These are phyloP conservation scores for Platyrinchus mystaceus DNA, from an alignment of 2,797 vertebrate species.

Conservation along the genomic window DNA sequence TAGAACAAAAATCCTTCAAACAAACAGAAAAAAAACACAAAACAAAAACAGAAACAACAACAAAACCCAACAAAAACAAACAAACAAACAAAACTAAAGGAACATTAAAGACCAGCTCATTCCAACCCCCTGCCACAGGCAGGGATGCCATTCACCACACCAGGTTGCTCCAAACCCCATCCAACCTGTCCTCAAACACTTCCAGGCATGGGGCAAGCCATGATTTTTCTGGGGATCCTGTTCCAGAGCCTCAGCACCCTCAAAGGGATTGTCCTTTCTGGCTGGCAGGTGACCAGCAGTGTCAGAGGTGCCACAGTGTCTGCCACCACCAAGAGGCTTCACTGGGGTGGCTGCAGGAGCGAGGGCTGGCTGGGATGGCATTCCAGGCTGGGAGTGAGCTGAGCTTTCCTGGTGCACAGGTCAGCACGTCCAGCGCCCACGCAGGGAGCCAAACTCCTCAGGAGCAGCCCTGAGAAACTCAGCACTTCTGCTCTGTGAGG, in stretches of 20 bases:
- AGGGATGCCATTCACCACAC: not conserved
- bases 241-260: not conserved
- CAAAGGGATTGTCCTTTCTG: not conserved
- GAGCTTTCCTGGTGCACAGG: not conserved
- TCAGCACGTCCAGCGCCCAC: not conserved
- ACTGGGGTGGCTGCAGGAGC: not conserved
- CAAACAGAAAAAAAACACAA: not conserved
- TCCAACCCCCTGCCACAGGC: not conserved
- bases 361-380: not conserved
- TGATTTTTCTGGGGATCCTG: no score
- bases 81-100: no score
- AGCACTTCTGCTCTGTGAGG: conserved; percentile 24
- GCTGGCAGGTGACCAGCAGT: not conserved
- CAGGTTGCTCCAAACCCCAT: not conserved
- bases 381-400: not conserved
- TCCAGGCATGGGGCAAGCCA: not conserved
- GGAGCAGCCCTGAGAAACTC: conserved; percentile 27
- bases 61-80: no score
- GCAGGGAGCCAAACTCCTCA: conserved; percentile 7
- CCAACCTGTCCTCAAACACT: not conserved
- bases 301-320: not conserved
- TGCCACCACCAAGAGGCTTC: not conserved
- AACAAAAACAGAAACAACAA: no score
- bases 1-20: not conserved
- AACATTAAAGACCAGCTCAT: not conserved